These are phyloP conservation scores for Nasonovia ribisnigri DNA, from an alignment of 2,888 invertebrate species.

Conservation along the genomic window DNA sequence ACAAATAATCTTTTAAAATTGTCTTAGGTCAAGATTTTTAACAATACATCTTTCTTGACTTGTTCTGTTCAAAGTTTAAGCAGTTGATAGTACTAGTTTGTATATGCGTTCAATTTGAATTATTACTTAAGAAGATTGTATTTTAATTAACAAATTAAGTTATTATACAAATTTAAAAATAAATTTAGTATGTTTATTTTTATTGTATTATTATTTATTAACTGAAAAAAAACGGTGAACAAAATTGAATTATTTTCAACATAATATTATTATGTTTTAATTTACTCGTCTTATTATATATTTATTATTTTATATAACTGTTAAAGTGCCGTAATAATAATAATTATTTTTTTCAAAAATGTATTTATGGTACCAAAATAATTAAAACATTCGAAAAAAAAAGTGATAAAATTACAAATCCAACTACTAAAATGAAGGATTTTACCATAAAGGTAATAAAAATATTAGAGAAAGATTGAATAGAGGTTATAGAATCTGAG, in stretches of 20 bases:
- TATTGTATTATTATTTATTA: neutral
- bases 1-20: neutral
- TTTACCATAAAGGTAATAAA: too few relatives aligned
- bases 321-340: neutral
- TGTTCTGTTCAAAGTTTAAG: neutral
- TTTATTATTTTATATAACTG: neutral
- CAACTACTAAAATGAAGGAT: neutral
- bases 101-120: neutral
- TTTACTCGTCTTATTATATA: neutral
- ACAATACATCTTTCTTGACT: neutral
- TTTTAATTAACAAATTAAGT: neutral
- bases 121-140: neutral
- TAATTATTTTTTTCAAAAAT: neutral
- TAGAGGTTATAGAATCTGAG: neutral
- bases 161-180: neutral
- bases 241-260: neutral
- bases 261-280: neutral
- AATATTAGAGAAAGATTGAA: neutral
- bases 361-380: neutral
- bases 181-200: neutral
- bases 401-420: neutral
- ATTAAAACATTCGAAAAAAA: neutral
- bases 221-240: neutral
- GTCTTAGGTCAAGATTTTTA: neutral
- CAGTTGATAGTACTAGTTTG: neutral